A percentile compares a stretch with the other conserved stretches of the same genome.
These are phyloP conservation scores for Cheilosia soror DNA, from an alignment of 2,888 invertebrate genomes.

Conservation along the genomic window DNA sequence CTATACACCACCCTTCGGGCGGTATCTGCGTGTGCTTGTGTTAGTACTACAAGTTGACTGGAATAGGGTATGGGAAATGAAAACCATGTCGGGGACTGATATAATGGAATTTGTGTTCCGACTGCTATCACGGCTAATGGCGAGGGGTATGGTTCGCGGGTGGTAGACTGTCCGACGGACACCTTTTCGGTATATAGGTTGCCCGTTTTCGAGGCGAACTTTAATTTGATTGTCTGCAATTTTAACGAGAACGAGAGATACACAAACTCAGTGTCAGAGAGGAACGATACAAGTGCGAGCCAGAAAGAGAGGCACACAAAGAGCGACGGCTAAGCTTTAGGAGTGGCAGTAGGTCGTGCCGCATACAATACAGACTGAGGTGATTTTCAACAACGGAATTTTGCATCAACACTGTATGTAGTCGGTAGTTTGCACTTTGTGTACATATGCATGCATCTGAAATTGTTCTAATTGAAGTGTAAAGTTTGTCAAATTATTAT, in stretches of 20 bases:
- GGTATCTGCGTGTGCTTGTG: constrained; percentile 3
- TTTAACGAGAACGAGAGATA: constrained; percentile 54
- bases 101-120: constrained; percentile 72
- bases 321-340: constrained; percentile 44
- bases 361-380: constrained; percentile 33
- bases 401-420: constrained; percentile 36
- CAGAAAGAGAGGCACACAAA: not conserved
- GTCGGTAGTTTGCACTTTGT: not conserved
- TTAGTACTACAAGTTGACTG: constrained; percentile 31
- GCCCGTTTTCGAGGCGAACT: constrained; percentile 67
- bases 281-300: constrained; percentile 1
- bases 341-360: constrained; percentile 71
- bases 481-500: constrained; percentile 73
- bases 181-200: constrained; percentile 64
- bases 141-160: constrained; percentile 32
- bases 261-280: constrained; percentile 19
- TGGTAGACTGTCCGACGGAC: constrained; percentile 70
- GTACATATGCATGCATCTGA: constrained; percentile 47
- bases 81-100: constrained; percentile 71
- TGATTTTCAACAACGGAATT: constrained; percentile 57
- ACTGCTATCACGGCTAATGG: not conserved
- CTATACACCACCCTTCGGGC: not conserved
- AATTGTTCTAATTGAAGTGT: constrained; percentile 73
- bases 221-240: constrained; percentile 75
- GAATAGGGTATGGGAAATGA: constrained; percentile 23